phyloP scores from a whole-genome alignment of 2,797 vertebrate genomes.

The Galaxias olidus region DNA sequence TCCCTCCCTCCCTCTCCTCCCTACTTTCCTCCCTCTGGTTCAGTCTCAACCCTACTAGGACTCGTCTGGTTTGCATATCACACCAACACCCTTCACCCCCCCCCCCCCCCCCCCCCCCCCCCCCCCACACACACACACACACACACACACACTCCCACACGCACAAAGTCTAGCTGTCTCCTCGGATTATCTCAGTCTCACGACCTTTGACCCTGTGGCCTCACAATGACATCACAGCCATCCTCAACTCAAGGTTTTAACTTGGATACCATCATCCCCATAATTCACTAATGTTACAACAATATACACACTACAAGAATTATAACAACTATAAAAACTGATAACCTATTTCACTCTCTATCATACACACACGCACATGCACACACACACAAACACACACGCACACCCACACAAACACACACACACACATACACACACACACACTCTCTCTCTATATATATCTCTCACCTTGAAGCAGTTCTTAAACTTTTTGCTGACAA shows the following conservation, averaged over 20 bases:
- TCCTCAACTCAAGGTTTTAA: no score
- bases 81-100: not conserved
- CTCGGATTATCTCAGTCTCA: not conserved
- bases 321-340: no score
- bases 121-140: no score
- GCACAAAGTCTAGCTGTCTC: not conserved
- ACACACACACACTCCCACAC: not conserved
- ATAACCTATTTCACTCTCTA: no score
- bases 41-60: not conserved
- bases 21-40: not conserved
- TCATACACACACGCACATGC: not conserved
- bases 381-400: not conserved
- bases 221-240: conserved; percentile 20
- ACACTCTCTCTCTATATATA: not conserved
- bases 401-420: not conserved
- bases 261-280: no score
- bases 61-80: not conserved
- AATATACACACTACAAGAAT: not conserved
- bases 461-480: conserved; percentile 91
- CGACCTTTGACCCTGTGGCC: conserved; percentile 28
- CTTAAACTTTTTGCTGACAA: conserved; percentile 97
- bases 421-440: not conserved
- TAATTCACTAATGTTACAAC: no score
- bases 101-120: no score
- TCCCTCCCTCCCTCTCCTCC: not conserved